A percentile compares a stretch with the other conserved stretches of the same genome.
Conservation (phyloP, 2,888 invertebrate species). For the Dusona sp. region DNA sequence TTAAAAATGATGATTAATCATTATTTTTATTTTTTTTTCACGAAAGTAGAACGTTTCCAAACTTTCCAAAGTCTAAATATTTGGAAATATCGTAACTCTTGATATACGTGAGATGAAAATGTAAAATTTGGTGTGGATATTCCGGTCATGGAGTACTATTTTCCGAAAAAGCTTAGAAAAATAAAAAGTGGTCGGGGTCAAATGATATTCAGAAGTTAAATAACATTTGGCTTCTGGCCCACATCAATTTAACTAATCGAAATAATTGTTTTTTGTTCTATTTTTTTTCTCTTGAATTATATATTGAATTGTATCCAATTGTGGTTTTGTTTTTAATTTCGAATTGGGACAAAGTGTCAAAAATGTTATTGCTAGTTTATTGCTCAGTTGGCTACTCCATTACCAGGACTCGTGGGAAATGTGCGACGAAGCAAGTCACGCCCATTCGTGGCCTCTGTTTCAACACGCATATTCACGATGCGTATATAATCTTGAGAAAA, state of each 20-base stretch:
- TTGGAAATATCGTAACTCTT: too few species aligned
- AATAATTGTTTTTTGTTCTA: background rate
- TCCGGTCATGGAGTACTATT: too few species aligned
- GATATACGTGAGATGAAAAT: too few species aligned
- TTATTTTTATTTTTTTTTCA: too few species aligned
- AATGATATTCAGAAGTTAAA: background rate
- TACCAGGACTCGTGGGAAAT: constrained; percentile 65
- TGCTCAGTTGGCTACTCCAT: constrained; percentile 11
- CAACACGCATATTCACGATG: constrained; percentile 49
- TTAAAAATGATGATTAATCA: too few species aligned
- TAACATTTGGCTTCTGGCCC: background rate
- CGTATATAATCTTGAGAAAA: constrained; percentile 47
- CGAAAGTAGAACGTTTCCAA: too few species aligned
- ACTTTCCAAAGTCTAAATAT: too few species aligned
- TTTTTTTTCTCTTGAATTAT: background rate
- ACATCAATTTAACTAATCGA: background rate
- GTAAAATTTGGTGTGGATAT: too few species aligned
- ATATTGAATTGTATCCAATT: background rate
- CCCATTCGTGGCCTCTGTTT: constrained; percentile 54
- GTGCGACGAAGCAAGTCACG: constrained; percentile 63
- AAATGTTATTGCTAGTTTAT: constrained; percentile 14
- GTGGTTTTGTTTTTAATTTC: constrained; percentile 5
- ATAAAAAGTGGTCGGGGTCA: too few species aligned
- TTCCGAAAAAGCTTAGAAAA: too few species aligned
- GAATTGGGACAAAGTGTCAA: background rate